Evolutionary conservation across 1,140 invertebrate species (phyloP), one percentile per base, ranked within the genome.

Genomic region (Medauroidea extradentata): DNA sequence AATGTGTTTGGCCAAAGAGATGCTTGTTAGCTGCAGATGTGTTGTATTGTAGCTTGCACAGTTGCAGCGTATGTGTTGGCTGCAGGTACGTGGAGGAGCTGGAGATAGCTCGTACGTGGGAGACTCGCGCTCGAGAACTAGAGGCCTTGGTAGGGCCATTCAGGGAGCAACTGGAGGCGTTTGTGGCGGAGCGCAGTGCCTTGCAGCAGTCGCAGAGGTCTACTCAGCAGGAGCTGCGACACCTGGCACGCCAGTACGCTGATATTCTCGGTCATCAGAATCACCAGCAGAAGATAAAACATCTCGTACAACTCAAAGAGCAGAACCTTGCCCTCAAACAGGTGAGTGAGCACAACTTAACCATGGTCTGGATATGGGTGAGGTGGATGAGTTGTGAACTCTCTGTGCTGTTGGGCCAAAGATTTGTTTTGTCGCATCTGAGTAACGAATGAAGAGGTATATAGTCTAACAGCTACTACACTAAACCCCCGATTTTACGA

Each of bases 231-330:
- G 2, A 78, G 82, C 56, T 75, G 81, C 16, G 68, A 79, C 79
- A 83, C 59, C 71, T 86, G 27, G 76, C 76, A 16, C 67, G 76
- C 42, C 81, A 85, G 63, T 86, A 85, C 67, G 81, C 81, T 1
- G 76, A 82, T 57, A 67, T 85, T 49, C 67, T 87, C 7, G 84
- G 83, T 2, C 83, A 87, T 65, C 82, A 85, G 56, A 88, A 87
- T 66, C 79, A 82, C 54, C 85, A 81, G 59, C 85, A 88, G 65
- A 86, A 84, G 66, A 85, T 87, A 25, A 83, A 84, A 57, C 82
- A 87, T 59, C 68, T 87, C 9, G 69, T 73, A 3, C 81, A 84
- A 61, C 67, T 88, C 29, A 87, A 86, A 70, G 76, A 79, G 16
- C 83, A 85, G 69, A 78, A 71, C 57, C 65, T 71, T 48, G 63